These are phyloP conservation scores for Habropoda laboriosa DNA, from an alignment of 1,140 invertebrate species.

Conservation along the genomic window DNA sequence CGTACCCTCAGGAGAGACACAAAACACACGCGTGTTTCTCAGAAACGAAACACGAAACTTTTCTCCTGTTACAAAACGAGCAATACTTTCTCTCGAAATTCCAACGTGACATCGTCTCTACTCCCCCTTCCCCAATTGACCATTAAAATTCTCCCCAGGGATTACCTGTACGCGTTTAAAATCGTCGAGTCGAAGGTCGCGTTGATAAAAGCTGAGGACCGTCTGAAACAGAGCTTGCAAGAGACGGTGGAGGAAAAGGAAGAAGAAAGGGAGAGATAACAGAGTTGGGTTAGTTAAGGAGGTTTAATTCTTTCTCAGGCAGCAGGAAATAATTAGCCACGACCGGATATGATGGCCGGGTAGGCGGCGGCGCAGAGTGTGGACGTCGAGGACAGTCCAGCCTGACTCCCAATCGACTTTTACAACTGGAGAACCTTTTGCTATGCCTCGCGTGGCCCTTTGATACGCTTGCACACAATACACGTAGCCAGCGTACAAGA, in stretches of 20 bases:
- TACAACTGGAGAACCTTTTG: conserved; percentile 37
- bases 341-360: conserved; percentile 70
- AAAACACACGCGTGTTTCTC: not conserved
- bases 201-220: too few relatives aligned
- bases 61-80: not conserved
- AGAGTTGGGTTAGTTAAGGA: too few relatives aligned
- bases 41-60: too few relatives aligned
- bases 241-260: not conserved
- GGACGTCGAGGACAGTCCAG: conserved; percentile 24
- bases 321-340: conserved; percentile 73
- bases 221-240: too few relatives aligned
- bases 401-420: conserved; percentile 31
- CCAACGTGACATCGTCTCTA: not conserved
- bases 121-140: too few relatives aligned
- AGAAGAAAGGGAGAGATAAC: not conserved
- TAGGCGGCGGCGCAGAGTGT: conserved; percentile 49
- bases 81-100: not conserved
- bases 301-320: conserved; percentile 27
- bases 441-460: conserved; percentile 54
- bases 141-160: conserved; percentile 5
- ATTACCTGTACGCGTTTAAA: not conserved
- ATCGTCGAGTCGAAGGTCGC: not conserved
- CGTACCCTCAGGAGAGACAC: not conserved
- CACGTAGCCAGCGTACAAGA: conserved; percentile 56
- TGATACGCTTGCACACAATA: conserved; percentile 51